Conservation (phyloP, 1,140 invertebrate genomes). For the Formica exsecta region DNA sequence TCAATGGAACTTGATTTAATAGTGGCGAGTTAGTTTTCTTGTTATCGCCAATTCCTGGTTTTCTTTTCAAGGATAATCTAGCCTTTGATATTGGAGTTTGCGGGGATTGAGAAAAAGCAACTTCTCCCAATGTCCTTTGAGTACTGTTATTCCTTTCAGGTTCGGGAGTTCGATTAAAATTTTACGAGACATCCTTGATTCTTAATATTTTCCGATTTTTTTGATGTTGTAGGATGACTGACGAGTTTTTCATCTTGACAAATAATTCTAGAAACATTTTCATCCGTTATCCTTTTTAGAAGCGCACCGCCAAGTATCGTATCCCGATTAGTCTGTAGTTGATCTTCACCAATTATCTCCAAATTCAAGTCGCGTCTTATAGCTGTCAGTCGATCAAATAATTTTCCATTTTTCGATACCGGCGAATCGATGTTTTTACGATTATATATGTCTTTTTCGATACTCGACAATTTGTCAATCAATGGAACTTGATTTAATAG, state of each 20-base stretch:
- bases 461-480: not conserved
- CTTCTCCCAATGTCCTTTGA: not conserved
- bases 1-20: not conserved
- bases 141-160: not conserved
- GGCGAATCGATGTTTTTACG: not conserved
- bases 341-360: not conserved
- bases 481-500: not conserved
- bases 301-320: too few relatives aligned
- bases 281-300: not conserved
- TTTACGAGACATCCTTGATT: not conserved
- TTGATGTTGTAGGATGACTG: not conserved
- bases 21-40: not conserved
- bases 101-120: not conserved
- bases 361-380: slow-evolving; percentile 53
- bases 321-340: too few relatives aligned
- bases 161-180: not conserved
- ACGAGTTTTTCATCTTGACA: not conserved
- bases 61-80: slow-evolving; percentile 54
- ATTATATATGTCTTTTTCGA: not conserved
- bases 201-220: not conserved
- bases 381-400: not conserved
- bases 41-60: not conserved
- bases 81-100: not conserved
- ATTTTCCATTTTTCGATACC: not conserved
- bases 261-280: not conserved